Evolutionary conservation across 2,888 invertebrate species (phyloP).

Genomic region (Podotricha telesiphe): DNA sequence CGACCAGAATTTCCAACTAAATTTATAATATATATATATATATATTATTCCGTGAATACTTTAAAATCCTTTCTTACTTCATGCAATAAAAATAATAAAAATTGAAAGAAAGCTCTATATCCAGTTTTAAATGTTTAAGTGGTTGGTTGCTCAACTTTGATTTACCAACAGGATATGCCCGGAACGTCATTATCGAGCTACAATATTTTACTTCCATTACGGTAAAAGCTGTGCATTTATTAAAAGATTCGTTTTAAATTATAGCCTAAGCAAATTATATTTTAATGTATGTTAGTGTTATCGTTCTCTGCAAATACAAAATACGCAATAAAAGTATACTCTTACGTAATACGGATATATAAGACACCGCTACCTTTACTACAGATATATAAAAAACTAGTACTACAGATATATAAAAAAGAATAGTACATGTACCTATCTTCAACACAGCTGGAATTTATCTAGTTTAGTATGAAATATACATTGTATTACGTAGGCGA

Average conservation of each 20-base stretch:
- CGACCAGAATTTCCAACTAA: not conserved
- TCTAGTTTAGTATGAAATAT: no score
- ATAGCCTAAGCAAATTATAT: not conserved
- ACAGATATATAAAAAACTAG: no score
- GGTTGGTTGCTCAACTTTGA: constrained; percentile 25
- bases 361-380: no score
- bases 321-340: not conserved
- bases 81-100: not conserved
- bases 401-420: no score
- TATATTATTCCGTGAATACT: no score
- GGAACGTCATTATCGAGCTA: constrained; percentile 29
- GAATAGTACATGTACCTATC: no score
- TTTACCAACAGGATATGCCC: constrained; percentile 29
- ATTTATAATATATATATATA: no score
- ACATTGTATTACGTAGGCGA: no score
- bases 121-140: constrained; percentile 24
- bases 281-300: not conserved
- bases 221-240: constrained; percentile 28
- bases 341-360: not conserved
- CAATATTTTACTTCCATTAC: constrained; percentile 35
- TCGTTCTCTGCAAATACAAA: not conserved
- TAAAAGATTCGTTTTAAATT: constrained; percentile 23
- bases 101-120: constrained; percentile 1
- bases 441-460: no score
- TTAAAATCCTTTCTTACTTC: not conserved